Evolutionary conservation across 2,797 vertebrate genomes (phyloP).

Genomic region (Taenioides sp.): DNA sequence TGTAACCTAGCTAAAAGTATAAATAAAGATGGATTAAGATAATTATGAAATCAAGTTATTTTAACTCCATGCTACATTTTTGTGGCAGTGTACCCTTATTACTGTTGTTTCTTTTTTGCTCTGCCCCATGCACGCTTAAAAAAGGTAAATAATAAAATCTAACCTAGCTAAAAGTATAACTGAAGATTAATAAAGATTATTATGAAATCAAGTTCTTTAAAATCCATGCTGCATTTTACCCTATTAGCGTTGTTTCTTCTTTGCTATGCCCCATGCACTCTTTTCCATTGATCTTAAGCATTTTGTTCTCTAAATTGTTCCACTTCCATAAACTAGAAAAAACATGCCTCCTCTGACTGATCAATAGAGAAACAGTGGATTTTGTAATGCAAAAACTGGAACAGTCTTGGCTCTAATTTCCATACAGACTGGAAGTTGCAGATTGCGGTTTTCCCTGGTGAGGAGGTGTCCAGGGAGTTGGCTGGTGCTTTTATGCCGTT

Average conservation of each 20-base stretch:
- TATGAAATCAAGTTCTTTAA: not conserved
- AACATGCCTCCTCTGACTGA: slow-evolving; percentile 18
- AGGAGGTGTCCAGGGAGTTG: slow-evolving; percentile 5
- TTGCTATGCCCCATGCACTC: not conserved
- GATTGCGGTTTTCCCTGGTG: slow-evolving; percentile 5
- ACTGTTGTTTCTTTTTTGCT: not conserved
- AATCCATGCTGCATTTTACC: not conserved
- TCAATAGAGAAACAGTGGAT: slow-evolving; percentile 22
- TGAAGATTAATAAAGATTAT: not conserved
- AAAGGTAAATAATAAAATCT: not conserved
- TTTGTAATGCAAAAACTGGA: slow-evolving; percentile 9
- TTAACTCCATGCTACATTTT: not conserved
- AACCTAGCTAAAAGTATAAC: not conserved
- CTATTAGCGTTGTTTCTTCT: not conserved
- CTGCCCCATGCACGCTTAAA: not conserved
- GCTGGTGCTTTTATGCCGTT: slow-evolving; percentile 14
- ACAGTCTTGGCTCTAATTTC: slow-evolving; percentile 16
- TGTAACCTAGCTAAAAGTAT: not conserved
- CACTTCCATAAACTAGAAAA: slow-evolving; percentile 16
- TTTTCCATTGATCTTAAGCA: slow-evolving; percentile 3
- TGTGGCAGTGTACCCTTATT: not conserved
- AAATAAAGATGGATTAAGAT: not conserved
- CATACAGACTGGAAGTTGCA: slow-evolving; percentile 13
- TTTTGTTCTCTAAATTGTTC: slow-evolving; percentile 21
- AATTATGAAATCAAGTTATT: not conserved